Percentiles rank a stretch among this genome's conserved stretches.
Evolutionary conservation across 2,113 vertebrate genomes (phyloP).

Genomic region (Ctenodactylus gundi): DNA sequence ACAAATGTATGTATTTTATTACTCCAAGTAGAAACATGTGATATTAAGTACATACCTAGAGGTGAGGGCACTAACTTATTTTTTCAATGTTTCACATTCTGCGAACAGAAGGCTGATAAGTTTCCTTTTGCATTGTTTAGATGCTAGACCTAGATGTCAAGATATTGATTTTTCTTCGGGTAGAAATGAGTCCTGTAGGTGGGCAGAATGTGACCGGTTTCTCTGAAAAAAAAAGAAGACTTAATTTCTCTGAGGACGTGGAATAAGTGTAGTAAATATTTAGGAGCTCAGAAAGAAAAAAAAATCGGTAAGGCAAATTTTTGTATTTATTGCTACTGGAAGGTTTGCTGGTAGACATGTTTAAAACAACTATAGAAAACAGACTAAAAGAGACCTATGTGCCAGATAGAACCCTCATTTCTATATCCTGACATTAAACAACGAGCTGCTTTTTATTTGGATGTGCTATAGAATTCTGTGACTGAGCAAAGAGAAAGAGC

Average conservation of each 20-base stretch:
- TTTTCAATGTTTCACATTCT: background rate
- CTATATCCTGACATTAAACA: background rate
- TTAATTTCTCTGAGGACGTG: background rate
- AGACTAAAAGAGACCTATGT: background rate
- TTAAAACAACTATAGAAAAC: background rate
- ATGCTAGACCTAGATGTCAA: conserved; percentile 26
- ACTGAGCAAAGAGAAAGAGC: background rate
- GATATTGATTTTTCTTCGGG: background rate
- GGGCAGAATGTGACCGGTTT: background rate
- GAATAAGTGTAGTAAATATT: background rate
- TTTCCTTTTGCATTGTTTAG: conserved; percentile 13
- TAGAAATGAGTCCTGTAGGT: background rate
- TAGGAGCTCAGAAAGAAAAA: background rate
- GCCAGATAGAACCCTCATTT: background rate
- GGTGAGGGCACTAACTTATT: background rate
- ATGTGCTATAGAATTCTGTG: background rate
- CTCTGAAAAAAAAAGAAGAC: background rate
- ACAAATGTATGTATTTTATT: conserved; percentile 80
- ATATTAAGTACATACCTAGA: conserved; percentile 36
- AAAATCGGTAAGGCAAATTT: background rate
- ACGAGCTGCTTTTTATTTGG: background rate
- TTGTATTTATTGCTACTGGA: background rate
- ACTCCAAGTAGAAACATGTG: conserved; percentile 57
- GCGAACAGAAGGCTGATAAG: background rate
- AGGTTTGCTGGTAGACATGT: background rate